Percentiles rank a stretch among this genome's conserved stretches.
phyloP scores from a whole-genome alignment of 2,888 invertebrate genomes.

The Liopterus haemorrhoidalis region DNA sequence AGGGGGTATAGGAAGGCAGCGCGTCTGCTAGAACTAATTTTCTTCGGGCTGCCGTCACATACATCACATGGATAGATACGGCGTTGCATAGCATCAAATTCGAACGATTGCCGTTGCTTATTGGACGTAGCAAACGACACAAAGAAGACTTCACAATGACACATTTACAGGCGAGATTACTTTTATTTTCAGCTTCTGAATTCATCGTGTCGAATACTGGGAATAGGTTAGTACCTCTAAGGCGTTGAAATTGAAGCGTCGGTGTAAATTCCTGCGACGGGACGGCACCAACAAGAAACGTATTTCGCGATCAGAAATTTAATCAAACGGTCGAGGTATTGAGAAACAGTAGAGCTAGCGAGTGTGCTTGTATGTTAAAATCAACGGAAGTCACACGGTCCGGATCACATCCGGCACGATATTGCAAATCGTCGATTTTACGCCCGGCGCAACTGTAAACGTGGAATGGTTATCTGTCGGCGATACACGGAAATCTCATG shows the following conservation, averaged over 20 bases:
- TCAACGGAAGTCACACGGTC: constrained; percentile 16
- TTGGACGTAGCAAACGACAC: constrained; percentile 44
- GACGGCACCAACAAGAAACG: constrained; percentile 28
- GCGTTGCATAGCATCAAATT: constrained; percentile 13
- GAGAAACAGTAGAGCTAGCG: constrained; percentile 26
- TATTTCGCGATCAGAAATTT: constrained; percentile 44
- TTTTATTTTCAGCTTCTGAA: constrained; percentile 44
- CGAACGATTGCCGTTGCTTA: constrained; percentile 41
- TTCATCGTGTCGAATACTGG: constrained; percentile 35
- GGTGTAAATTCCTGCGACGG: constrained; percentile 37
- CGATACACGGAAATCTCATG: no score
- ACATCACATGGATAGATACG: constrained; percentile 40
- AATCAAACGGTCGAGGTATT: constrained; percentile 44
- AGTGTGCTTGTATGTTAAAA: constrained; percentile 20
- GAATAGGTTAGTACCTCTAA: constrained; percentile 35
- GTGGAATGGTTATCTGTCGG: no score
- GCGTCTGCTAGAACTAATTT: constrained; percentile 44
- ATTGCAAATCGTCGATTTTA: constrained; percentile 22
- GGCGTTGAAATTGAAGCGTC: constrained; percentile 33
- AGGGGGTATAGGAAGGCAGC: constrained; percentile 33
- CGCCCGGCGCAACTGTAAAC: no score
- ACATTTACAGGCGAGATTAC: constrained; percentile 48
- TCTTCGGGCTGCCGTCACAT: constrained; percentile 45
- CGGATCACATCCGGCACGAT: no score
- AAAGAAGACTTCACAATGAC: constrained; percentile 49